A percentile compares a stretch with the other conserved stretches of the same genome.
Conservation (phyloP, 2,113 vertebrate species). For the Hydropotes inermis region DNA sequence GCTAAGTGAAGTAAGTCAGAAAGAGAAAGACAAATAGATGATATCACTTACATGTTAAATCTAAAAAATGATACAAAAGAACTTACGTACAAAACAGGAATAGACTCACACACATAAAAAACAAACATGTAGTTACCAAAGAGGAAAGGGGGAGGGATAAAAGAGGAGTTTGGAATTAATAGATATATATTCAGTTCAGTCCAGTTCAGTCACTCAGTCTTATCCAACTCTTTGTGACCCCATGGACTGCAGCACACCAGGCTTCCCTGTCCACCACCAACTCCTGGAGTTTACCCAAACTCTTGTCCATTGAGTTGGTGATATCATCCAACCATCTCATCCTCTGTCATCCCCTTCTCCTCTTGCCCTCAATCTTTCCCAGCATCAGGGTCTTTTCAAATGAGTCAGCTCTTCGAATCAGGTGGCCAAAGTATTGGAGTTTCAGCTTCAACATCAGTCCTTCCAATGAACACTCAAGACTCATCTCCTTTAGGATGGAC, state of each 20-base stretch:
- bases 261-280: background rate
- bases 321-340: background rate
- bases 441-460: background rate
- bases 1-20: background rate
- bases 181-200: background rate
- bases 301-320: background rate
- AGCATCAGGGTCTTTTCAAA: background rate
- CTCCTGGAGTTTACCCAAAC: background rate
- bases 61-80: background rate
- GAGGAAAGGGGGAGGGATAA: background rate
- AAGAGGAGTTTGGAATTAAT: background rate
- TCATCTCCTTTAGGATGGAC: background rate
- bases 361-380: background rate
- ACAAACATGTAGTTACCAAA: background rate
- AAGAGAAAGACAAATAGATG: background rate
- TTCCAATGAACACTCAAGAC: background rate
- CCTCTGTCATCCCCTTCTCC: background rate
- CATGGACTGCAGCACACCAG: background rate
- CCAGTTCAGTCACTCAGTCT: accelerated
- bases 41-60: background rate
- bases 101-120: background rate
- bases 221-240: background rate
- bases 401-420: accelerated
- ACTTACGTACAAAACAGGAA: background rate
- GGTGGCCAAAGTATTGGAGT: background rate